Evolutionary conservation across 2,797 vertebrate genomes (phyloP).

Genomic region (Momotus momota): DNA sequence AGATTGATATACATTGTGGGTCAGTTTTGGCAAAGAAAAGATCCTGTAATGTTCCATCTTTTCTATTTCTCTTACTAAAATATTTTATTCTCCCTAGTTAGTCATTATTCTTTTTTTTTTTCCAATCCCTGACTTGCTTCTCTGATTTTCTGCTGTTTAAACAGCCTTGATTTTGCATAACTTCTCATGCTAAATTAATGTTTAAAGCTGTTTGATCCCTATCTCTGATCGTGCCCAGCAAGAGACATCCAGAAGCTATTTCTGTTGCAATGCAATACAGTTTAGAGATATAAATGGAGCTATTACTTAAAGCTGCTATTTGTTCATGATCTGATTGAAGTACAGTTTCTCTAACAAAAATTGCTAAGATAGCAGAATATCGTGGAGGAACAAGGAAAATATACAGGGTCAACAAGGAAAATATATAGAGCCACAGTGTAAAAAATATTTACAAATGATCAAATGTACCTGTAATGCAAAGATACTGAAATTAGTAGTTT

Average conservation of each 20-base stretch:
- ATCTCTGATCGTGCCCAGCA: background rate
- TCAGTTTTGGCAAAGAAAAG: slow-evolving; percentile 9
- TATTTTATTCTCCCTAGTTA: background rate
- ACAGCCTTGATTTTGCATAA: background rate
- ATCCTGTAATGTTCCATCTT: background rate
- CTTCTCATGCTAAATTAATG: background rate
- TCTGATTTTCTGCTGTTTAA: background rate
- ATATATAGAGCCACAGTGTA: background rate
- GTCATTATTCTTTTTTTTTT: background rate
- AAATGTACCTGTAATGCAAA: background rate
- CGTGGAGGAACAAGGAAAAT: background rate
- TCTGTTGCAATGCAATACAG: background rate
- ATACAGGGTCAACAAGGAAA: no score
- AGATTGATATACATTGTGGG: background rate
- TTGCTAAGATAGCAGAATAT: background rate
- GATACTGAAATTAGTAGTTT: background rate
- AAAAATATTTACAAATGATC: background rate
- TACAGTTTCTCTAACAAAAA: background rate
- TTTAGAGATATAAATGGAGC: background rate
- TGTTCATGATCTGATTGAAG: background rate
- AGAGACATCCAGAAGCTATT: background rate
- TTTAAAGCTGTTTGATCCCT: slow-evolving; percentile 1
- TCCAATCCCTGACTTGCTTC: background rate
- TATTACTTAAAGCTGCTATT: background rate
- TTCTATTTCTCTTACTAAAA: background rate